Conservation (phyloP, 2,888 invertebrate genomes). For the Erebia epiphron region DNA sequence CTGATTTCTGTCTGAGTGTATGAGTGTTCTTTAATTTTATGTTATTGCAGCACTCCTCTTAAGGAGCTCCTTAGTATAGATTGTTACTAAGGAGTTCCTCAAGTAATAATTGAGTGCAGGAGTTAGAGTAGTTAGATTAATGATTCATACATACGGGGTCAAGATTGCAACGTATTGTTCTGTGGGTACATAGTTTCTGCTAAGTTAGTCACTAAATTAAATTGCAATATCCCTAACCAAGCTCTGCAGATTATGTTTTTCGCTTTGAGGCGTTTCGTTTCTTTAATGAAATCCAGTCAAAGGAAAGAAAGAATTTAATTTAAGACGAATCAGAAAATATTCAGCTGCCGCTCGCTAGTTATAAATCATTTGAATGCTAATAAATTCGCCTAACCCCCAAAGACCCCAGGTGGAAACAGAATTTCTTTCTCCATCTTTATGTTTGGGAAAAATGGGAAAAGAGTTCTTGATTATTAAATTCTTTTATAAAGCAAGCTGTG, state of each 20-base stretch:
- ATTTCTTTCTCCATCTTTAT: constrained; percentile 77
- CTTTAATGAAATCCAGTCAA: constrained; percentile 80
- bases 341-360: constrained; percentile 81
- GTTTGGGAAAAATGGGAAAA: constrained; percentile 75
- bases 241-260: constrained; percentile 69
- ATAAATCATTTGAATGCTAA: constrained; percentile 84
- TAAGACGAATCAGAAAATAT: constrained; percentile 82
- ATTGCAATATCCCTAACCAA: constrained; percentile 12
- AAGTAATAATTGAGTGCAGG: no score
- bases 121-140: no score
- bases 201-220: neutral
- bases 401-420: constrained; percentile 75
- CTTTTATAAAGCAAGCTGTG: constrained; percentile 72
- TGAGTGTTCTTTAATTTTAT: no score
- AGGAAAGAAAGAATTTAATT: constrained; percentile 82
- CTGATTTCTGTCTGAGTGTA: no score
- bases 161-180: no score
- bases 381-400: constrained; percentile 76
- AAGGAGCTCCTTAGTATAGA: no score
- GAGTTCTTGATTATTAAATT: constrained; percentile 78
- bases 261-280: constrained; percentile 74
- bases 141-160: no score
- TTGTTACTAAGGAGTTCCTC: no score
- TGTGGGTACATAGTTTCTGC: neutral
- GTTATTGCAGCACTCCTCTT: no score